Evolutionary conservation across 1,140 invertebrate species (phyloP), one percentile per base, ranked within the genome.

Genomic region (Anastatus disparis): DNA sequence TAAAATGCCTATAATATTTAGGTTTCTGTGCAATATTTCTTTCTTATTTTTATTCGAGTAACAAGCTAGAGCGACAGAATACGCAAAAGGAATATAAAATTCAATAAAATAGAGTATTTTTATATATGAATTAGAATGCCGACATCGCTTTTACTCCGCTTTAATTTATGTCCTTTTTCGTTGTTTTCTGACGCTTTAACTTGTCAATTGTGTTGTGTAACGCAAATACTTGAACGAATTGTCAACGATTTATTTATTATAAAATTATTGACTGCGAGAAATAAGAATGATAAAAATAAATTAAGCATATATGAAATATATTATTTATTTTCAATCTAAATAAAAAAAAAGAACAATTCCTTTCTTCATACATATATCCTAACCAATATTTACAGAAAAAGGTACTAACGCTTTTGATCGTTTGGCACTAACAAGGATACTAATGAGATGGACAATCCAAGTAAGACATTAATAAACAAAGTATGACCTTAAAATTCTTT

Each of bases 281-380:
- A 50, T 69, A 69, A 59, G 66, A 69, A 52, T 69, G 55, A 69
- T 61, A 69, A 20, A 13, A 59, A 61, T 61, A 69, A 69, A 61
- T 61, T 61, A 69, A 53, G 31, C 12, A n/a, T 52, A 38, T n/a
- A n/a, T n/a, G n/a, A n/a, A n/a, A n/a, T n/a, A n/a, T n/a, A n/a
- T n/a, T n/a, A n/a, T n/a, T n/a, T n/a, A n/a, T n/a, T n/a, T n/a
- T n/a, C n/a, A n/a, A n/a, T n/a, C n/a, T n/a, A n/a, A n/a, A n/a
- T n/a, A n/a, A n/a, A n/a, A n/a, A n/a, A n/a, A 29, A n/a, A 27
- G 15, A 72, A n/a, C 26, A 35, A 20, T 13, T 55, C 61, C 58
- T 66, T 55, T 53, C 27, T 63, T 56, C 4, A 29, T 29, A 38
- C 40, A 67, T 55, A 29, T 13, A 29, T 65, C 24, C 31, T 59